Percentiles rank a stretch among this genome's conserved stretches.
Conservation (phyloP, 2,797 vertebrate species). For the Pogonophryne albipinna region DNA sequence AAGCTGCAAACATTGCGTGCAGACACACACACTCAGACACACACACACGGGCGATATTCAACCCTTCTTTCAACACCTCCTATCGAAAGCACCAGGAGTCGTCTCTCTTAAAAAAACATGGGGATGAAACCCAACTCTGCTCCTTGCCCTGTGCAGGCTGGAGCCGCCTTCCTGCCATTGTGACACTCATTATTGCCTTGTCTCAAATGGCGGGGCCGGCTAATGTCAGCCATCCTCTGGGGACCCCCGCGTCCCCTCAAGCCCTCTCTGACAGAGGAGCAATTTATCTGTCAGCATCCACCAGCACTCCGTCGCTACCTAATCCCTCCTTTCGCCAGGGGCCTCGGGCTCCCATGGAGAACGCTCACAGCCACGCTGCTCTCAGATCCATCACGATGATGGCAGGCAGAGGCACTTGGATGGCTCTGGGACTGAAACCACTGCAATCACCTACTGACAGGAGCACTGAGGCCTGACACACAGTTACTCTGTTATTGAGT, state of each 20-base stretch:
- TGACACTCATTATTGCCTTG: conserved; percentile 78
- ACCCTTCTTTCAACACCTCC: conserved; percentile 82
- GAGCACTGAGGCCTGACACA: conserved; percentile 44
- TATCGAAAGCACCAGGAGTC: conserved; percentile 42
- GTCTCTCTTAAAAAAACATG: conserved; percentile 79
- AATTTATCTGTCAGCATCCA: conserved; percentile 87
- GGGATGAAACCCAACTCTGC: conserved; percentile 83
- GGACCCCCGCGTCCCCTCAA: conserved; percentile 74
- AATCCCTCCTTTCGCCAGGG: conserved; percentile 76
- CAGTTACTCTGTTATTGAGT: conserved; percentile 16
- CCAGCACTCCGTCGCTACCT: conserved; percentile 74
- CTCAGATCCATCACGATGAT: conserved; percentile 68
- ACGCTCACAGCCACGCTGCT: conserved; percentile 63
- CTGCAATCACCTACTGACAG: conserved; percentile 65
- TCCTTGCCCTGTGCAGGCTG: conserved; percentile 74
- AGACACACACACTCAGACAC: conserved; percentile 19
- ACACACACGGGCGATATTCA: conserved; percentile 61
- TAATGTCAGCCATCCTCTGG: conserved; percentile 77
- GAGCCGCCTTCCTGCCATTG: conserved; percentile 83
- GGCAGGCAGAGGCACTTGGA: conserved; percentile 65
- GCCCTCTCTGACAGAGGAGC: conserved; percentile 79
- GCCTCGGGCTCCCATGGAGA: conserved; percentile 67
- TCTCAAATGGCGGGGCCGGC: conserved; percentile 77
- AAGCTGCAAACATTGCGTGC: conserved; percentile 53
- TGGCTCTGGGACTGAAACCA: conserved; percentile 62